phyloP scores from a whole-genome alignment of 2,113 vertebrate genomes.

The Strix aluco region DNA sequence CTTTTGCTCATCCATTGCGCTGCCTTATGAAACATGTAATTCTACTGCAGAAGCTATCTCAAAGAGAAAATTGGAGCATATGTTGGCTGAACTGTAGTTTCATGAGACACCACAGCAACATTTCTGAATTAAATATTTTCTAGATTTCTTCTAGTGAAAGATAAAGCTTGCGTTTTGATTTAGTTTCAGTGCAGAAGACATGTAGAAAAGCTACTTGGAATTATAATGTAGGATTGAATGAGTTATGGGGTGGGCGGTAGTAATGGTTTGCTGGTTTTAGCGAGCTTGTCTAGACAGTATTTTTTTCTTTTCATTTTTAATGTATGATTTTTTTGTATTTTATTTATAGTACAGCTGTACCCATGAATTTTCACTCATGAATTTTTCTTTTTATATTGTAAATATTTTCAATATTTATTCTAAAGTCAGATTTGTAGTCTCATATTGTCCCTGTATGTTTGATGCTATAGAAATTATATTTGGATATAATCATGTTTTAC shows the following conservation, averaged over 20 bases:
- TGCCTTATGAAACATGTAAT: neutral
- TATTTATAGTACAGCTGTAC: neutral
- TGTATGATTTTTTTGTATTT: neutral
- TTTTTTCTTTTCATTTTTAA: neutral
- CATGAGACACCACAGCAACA: neutral
- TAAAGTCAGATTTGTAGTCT: neutral
- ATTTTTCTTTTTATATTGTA: neutral
- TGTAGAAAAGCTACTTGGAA: neutral
- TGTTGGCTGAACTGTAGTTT: neutral
- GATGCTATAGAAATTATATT: neutral
- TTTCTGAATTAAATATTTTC: neutral
- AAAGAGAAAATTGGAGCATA: neutral
- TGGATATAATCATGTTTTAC: neutral
- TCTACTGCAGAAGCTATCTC: neutral
- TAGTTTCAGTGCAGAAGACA: neutral
- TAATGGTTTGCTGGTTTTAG: neutral
- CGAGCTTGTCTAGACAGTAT: neutral
- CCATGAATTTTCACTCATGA: neutral
- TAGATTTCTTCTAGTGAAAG: neutral
- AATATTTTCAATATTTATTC: conserved; percentile 5
- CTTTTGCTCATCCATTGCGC: neutral
- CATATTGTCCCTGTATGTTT: neutral
- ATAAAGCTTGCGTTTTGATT: neutral
- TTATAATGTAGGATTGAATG: neutral
- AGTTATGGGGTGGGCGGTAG: neutral